Evolutionary conservation across 2,888 invertebrate genomes (phyloP).

Genomic region (Platycheirus rosarum): DNA sequence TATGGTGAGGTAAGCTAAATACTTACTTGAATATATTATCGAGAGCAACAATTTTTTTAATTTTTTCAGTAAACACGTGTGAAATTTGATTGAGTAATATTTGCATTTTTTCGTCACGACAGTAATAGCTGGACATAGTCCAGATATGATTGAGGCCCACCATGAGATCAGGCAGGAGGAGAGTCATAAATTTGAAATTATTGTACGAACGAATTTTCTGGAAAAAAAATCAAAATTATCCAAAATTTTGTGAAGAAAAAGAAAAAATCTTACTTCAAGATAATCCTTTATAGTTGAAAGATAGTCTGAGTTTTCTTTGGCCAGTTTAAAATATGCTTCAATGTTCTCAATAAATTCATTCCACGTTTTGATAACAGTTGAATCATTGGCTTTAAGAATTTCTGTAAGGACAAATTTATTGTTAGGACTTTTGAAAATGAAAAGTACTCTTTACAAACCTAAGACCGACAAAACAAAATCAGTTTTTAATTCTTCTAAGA

Average conservation of each 20-base stretch:
- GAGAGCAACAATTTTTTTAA: slow-evolving; percentile 88
- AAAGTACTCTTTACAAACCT: slow-evolving; percentile 77
- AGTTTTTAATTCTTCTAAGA: slow-evolving; percentile 92
- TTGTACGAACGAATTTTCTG: slow-evolving; percentile 87
- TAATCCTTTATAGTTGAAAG: slow-evolving; percentile 81
- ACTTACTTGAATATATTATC: slow-evolving; percentile 90
- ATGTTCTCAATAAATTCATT: slow-evolving; percentile 75
- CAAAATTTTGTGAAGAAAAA: background rate
- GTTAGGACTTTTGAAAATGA: too few relatives aligned
- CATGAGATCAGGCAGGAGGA: slow-evolving; percentile 90
- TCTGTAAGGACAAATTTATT: too few relatives aligned
- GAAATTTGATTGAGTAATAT: slow-evolving; percentile 92
- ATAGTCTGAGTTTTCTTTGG: slow-evolving; percentile 82
- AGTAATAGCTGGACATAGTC: slow-evolving; percentile 94
- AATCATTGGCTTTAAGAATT: slow-evolving; percentile 75
- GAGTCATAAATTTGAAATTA: slow-evolving; percentile 88
- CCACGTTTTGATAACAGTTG: slow-evolving; percentile 77
- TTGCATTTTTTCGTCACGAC: slow-evolving; percentile 93
- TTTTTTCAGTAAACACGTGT: slow-evolving; percentile 90
- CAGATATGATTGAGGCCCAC: slow-evolving; percentile 94
- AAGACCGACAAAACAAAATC: slow-evolving; percentile 82
- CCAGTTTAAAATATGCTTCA: slow-evolving; percentile 78
- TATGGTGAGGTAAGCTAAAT: background rate
- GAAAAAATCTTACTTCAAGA: slow-evolving; percentile 81
- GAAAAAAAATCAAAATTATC: background rate